Conservation (phyloP, 2,888 invertebrate genomes). For the Hyposoter dolosus region DNA sequence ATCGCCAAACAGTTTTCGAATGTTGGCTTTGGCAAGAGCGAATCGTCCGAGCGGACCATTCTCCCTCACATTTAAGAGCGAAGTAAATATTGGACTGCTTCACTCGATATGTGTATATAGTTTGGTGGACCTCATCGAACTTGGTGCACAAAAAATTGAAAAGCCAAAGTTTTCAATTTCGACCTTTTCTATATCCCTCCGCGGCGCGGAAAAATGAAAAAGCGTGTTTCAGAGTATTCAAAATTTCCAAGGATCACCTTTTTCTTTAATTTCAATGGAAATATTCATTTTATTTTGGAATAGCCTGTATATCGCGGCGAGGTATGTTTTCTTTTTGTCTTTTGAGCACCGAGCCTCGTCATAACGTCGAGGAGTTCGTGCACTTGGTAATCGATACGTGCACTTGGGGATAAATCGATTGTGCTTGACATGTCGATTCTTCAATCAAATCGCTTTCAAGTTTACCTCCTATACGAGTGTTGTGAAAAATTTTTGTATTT, state of each 20-base stretch:
- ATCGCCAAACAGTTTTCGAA: constrained; percentile 75
- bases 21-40: constrained; percentile 77
- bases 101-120: constrained; percentile 67
- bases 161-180: not conserved
- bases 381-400: constrained; percentile 55
- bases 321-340: not conserved
- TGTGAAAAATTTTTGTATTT: not conserved
- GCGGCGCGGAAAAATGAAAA: not conserved
- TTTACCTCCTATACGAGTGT: not conserved
- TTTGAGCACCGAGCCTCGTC: not conserved
- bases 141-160: not conserved
- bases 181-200: not conserved
- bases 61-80: constrained; percentile 76
- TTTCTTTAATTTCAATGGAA: not conserved
- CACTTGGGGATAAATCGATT: constrained; percentile 51
- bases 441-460: not conserved
- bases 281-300: not conserved
- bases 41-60: constrained; percentile 36
- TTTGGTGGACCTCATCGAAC: not conserved
- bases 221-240: not conserved
- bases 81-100: constrained; percentile 76
- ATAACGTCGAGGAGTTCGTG: constrained; percentile 29
- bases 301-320: not conserved
- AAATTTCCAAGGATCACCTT: not conserved
- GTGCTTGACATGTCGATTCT: constrained; percentile 27